Percentiles rank a stretch among this genome's conserved stretches.
phyloP scores from a whole-genome alignment of 1,140 invertebrate genomes.

The Limonius californicus region DNA sequence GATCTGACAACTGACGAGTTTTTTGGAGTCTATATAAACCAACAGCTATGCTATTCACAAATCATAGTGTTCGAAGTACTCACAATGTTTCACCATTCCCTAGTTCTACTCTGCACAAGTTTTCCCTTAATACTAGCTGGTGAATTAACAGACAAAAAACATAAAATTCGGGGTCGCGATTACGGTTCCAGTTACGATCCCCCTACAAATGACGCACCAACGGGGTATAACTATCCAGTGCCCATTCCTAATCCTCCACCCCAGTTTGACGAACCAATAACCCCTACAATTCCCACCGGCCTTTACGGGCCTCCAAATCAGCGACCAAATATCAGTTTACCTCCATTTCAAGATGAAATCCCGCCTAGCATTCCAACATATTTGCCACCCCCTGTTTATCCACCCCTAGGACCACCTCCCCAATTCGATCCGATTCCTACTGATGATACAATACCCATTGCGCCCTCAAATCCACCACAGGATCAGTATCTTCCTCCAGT shows the following conservation, averaged over 20 bases:
- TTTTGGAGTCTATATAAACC: background rate
- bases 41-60: too few species aligned
- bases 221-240: constrained; percentile 26
- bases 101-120: background rate
- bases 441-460: constrained; percentile 31
- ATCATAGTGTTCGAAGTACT: too few species aligned
- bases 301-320: background rate
- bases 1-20: background rate
- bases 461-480: constrained; percentile 16
- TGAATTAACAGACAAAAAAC: background rate
- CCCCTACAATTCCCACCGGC: background rate
- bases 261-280: constrained; percentile 25
- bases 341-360: constrained; percentile 26
- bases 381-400: constrained; percentile 16
- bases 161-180: background rate
- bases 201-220: background rate
- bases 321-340: constrained; percentile 18
- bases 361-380: constrained; percentile 13
- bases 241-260: constrained; percentile 31
- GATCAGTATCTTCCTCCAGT: constrained; percentile 29
- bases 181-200: constrained; percentile 7
- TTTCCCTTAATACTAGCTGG: background rate
- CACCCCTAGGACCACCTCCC: constrained; percentile 20
- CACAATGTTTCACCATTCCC: too few species aligned
- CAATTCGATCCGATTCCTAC: constrained; percentile 20